Evolutionary conservation across 2,113 vertebrate genomes (phyloP).

Genomic region (Melanostigma gelatinosum): DNA sequence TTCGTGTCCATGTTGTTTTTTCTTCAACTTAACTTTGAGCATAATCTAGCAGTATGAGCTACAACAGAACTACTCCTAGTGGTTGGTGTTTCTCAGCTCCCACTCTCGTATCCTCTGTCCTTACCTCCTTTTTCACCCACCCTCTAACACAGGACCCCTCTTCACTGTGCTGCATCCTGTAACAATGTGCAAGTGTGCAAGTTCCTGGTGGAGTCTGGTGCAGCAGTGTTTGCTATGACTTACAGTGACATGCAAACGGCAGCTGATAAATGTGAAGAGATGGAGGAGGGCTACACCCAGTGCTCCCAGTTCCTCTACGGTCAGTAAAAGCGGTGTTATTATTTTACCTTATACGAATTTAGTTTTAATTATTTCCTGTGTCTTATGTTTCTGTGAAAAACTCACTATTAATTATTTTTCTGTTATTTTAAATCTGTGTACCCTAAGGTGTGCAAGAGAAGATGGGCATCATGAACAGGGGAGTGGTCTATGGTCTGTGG

Average conservation of each 20-base stretch:
- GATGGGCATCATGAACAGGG: conserved; percentile 99
- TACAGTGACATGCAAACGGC: conserved; percentile 98
- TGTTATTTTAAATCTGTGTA: background rate
- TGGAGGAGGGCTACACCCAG: conserved; percentile 97
- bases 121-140: background rate
- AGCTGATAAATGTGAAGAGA: conserved; percentile 97
- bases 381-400: background rate
- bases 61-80: background rate
- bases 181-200: conserved; percentile 99
- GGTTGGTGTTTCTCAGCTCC: background rate
- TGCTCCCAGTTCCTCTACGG: conserved; percentile 99
- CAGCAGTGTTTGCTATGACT: conserved; percentile 96
- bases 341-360: background rate
- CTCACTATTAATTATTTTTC: background rate
- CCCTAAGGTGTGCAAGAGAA: conserved; percentile 96
- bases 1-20: background rate
- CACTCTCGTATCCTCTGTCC: background rate
- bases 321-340: conserved; percentile 68
- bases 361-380: background rate
- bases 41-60: background rate
- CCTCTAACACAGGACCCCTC: conserved; percentile 85
- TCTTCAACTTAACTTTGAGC: background rate
- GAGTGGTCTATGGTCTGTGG: conserved; percentile 95
- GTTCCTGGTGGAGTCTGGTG: conserved; percentile 96
- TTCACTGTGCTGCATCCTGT: conserved; percentile 97